phyloP scores from a whole-genome alignment of 2,888 invertebrate genomes.

The Timema podura region DNA sequence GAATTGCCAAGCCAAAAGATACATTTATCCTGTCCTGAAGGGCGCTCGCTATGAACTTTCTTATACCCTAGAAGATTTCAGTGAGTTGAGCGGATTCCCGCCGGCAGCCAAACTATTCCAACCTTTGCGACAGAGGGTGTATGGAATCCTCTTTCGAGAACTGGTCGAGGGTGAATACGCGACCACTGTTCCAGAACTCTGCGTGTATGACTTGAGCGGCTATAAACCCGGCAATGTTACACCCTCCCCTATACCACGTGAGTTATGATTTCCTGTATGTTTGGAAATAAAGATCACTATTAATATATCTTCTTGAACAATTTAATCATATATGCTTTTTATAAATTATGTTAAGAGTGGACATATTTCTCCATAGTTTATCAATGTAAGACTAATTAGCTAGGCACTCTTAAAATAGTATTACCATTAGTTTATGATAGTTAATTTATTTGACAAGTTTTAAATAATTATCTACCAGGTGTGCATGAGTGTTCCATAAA shows the following conservation, averaged over 20 bases:
- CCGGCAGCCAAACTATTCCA: not conserved
- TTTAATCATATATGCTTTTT: no score
- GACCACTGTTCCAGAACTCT: not conserved
- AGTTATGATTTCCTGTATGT: no score
- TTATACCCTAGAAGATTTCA: not conserved
- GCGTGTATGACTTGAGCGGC: not conserved
- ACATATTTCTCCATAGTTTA: no score
- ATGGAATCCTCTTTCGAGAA: not conserved
- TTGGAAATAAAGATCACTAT: no score
- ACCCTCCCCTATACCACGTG: not conserved
- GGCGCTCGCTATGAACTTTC: not conserved
- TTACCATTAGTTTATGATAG: no score
- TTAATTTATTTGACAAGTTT: no score
- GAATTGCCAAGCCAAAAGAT: not conserved
- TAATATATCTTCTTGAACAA: no score
- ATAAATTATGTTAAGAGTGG: no score
- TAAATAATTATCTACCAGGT: no score
- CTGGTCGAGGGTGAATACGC: not conserved
- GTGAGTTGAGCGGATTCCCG: not conserved
- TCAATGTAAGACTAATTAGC: no score
- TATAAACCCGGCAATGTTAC: not conserved
- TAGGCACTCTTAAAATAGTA: no score
- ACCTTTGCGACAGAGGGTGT: not conserved
- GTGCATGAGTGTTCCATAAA: no score
- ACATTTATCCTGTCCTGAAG: not conserved